Conservation (phyloP, 2,113 vertebrate species). For the Sinocyclocheilus grahami region DNA sequence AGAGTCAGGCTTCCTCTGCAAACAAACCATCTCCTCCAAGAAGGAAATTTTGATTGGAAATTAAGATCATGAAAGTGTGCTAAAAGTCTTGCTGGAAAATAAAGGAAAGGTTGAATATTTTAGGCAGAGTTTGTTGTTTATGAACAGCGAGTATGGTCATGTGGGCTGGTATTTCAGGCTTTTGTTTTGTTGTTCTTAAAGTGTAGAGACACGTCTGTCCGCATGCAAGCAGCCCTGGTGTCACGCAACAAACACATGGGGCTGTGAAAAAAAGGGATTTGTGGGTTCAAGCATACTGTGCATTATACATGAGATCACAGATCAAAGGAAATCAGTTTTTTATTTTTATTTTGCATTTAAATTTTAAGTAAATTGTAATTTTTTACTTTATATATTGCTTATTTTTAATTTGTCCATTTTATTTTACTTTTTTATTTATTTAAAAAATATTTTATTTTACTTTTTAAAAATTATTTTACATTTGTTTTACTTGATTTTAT, state of each 20-base stretch:
- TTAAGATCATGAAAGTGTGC: constrained; percentile 44
- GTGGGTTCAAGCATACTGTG: not conserved
- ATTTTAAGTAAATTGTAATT: not conserved
- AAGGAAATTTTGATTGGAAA: constrained; percentile 37
- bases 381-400: too few relatives aligned
- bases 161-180: constrained; percentile 38
- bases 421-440: too few relatives aligned
- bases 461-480: not conserved
- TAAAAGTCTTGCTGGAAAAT: constrained; percentile 56
- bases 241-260: constrained; percentile 59
- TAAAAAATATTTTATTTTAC: not conserved
- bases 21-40: constrained; percentile 20
- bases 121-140: constrained; percentile 55
- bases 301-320: not conserved
- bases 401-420: too few relatives aligned
- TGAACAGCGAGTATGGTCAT: constrained; percentile 54
- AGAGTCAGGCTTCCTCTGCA: constrained; percentile 34
- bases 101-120: constrained; percentile 64
- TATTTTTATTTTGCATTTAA: not conserved
- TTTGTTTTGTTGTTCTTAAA: constrained; percentile 53
- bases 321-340: not conserved
- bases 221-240: constrained; percentile 53
- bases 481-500: not conserved
- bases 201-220: constrained; percentile 50
- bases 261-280: not conserved